These are phyloP conservation scores for Spatula clypeata DNA, from an alignment of 2,797 vertebrate genomes.

Conservation along the genomic window DNA sequence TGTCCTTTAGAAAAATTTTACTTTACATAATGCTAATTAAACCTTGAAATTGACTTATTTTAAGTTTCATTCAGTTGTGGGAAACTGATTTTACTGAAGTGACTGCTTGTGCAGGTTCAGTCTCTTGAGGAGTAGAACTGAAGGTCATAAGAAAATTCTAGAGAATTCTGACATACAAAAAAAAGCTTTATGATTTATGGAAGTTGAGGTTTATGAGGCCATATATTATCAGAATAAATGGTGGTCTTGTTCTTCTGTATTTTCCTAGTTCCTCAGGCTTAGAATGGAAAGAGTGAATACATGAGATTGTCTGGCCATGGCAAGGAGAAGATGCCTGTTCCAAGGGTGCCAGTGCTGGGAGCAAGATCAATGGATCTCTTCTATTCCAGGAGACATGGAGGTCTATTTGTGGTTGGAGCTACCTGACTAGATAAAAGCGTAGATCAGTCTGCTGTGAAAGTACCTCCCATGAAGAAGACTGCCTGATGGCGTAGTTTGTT, in stretches of 20 bases:
- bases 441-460: constrained; percentile 61
- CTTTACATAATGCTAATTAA: not conserved
- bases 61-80: not conserved
- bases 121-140: not conserved
- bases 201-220: constrained; percentile 45
- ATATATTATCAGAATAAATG: constrained; percentile 68
- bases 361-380: constrained; percentile 73
- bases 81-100: not conserved
- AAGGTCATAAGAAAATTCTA: not conserved
- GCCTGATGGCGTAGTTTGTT: constrained; percentile 25
- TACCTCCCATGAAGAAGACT: constrained; percentile 31
- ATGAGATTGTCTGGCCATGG: constrained; percentile 65
- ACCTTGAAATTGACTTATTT: not conserved
- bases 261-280: constrained; percentile 73
- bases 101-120: not conserved
- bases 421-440: constrained; percentile 57
- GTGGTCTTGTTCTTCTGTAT: constrained; percentile 75
- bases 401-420: constrained; percentile 63
- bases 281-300: constrained; percentile 68
- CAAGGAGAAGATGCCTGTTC: constrained; percentile 65
- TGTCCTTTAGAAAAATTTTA: not conserved
- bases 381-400: constrained; percentile 66
- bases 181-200: not conserved
- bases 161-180: not conserved
- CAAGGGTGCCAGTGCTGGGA: constrained; percentile 70